Evolutionary conservation across 2,113 vertebrate genomes (phyloP).

Genomic region (Cebus imitator): DNA sequence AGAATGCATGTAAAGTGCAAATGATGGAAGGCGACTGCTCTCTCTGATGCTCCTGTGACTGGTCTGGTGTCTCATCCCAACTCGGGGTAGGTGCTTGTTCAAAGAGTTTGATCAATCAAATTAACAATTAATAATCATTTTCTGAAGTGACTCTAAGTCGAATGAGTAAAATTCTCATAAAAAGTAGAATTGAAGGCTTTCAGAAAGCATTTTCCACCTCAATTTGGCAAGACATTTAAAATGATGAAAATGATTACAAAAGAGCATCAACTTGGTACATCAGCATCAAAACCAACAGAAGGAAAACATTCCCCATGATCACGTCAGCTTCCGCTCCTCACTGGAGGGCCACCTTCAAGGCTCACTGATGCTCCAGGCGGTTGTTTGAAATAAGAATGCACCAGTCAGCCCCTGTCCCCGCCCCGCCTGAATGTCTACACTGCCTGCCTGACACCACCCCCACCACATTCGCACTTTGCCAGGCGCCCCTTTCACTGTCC

Average conservation of each 20-base stretch:
- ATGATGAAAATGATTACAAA: not conserved
- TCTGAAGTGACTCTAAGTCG: not conserved
- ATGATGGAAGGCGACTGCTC: accelerated
- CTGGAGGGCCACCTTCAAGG: too few species aligned
- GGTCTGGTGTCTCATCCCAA: too few species aligned
- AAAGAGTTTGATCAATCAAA: not conserved
- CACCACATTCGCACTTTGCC: not conserved
- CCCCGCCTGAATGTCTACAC: not conserved
- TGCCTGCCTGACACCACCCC: accelerated
- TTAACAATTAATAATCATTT: not conserved
- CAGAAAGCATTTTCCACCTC: not conserved
- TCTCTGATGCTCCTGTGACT: accelerated
- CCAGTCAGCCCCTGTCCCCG: not conserved
- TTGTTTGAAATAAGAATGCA: not conserved
- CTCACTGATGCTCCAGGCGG: accelerated
- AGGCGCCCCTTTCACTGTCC: not conserved
- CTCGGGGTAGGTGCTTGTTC: not conserved
- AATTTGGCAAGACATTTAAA: not conserved
- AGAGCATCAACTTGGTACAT: not conserved
- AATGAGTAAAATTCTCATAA: not conserved
- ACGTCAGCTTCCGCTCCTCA: accelerated
- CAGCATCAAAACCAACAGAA: not conserved
- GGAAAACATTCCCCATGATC: not conserved
- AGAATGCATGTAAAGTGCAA: too few species aligned
- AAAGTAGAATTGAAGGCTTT: not conserved